These are phyloP conservation scores for Uropetala carovei DNA, from an alignment of 2,888 invertebrate genomes.

Conservation along the genomic window DNA sequence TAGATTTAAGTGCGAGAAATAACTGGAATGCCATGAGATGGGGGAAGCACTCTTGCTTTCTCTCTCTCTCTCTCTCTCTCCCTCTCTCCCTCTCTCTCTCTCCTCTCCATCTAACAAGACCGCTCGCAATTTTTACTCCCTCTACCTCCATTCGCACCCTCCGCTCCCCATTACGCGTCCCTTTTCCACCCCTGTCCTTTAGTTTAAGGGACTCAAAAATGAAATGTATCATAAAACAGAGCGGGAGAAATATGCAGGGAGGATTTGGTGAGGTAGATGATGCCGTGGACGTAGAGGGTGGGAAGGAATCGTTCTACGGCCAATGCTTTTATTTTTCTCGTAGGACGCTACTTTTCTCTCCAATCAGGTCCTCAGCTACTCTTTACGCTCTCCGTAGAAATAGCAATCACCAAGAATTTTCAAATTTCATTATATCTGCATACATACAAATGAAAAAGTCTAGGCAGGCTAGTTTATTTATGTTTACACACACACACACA, in stretches of 20 bases:
- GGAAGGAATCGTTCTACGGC: background rate
- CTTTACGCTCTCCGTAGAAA: background rate
- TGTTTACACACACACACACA: no score
- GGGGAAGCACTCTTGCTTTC: background rate
- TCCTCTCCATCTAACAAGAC: no score
- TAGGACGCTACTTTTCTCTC: slow-evolving; percentile 1
- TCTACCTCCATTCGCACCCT: background rate
- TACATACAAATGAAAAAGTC: background rate
- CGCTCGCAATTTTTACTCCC: slow-evolving; percentile 25
- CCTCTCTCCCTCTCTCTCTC: background rate
- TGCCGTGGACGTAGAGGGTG: background rate
- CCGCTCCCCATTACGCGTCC: background rate
- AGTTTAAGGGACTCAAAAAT: slow-evolving; percentile 26
- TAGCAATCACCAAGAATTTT: slow-evolving; percentile 20
- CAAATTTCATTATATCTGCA: slow-evolving; percentile 6
- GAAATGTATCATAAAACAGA: slow-evolving; percentile 52
- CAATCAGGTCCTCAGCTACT: background rate
- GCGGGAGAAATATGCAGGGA: background rate
- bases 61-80: background rate
- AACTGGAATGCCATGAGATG: slow-evolving; percentile 18
- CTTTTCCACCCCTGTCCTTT: background rate
- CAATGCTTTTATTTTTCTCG: slow-evolving; percentile 24
- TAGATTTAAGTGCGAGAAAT: slow-evolving; percentile 47
- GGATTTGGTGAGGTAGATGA: background rate
- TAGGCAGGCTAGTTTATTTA: background rate